phyloP scores from a whole-genome alignment of 37 sponge, comb jelly and placozoan species.

The Haliclona indistincta region DNA sequence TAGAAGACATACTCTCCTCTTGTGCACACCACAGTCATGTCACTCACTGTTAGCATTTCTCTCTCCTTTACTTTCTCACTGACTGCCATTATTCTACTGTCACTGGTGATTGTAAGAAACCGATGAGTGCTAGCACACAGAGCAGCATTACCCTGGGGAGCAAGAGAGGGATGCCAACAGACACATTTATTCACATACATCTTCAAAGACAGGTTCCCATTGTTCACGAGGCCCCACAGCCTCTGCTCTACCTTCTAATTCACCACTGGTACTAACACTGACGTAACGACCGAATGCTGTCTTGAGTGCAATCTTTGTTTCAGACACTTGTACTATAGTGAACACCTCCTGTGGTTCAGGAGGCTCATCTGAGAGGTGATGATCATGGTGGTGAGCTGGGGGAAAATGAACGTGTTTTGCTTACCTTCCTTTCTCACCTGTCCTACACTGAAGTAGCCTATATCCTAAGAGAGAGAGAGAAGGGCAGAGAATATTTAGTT shows the following conservation, averaged over 20 bases:
- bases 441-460: conserved; percentile 54
- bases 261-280: conserved; percentile 64
- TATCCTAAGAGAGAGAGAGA: conserved; percentile 13
- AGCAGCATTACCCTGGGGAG: conserved; percentile 70
- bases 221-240: conserved; percentile 74
- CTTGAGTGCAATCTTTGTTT: conserved; percentile 75
- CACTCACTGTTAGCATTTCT: conserved; percentile 58
- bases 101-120: conserved; percentile 59
- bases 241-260: conserved; percentile 70
- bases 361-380: conserved; percentile 8
- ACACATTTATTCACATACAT: conserved; percentile 33
- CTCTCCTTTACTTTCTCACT: conserved; percentile 68
- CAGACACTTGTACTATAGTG: conserved; percentile 63
- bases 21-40: not conserved
- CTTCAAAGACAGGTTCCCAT: conserved; percentile 88
- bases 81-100: conserved; percentile 47
- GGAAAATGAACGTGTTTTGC: not conserved
- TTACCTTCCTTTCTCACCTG: conserved; percentile 50
- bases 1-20: not conserved
- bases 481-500: too few relatives aligned
- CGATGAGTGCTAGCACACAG: conserved; percentile 74
- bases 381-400: not conserved
- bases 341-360: conserved; percentile 74
- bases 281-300: conserved; percentile 78
- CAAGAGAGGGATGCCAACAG: not conserved